These are phyloP conservation scores for Betta splendens DNA, from an alignment of 2,797 vertebrate species.

Conservation along the genomic window DNA sequence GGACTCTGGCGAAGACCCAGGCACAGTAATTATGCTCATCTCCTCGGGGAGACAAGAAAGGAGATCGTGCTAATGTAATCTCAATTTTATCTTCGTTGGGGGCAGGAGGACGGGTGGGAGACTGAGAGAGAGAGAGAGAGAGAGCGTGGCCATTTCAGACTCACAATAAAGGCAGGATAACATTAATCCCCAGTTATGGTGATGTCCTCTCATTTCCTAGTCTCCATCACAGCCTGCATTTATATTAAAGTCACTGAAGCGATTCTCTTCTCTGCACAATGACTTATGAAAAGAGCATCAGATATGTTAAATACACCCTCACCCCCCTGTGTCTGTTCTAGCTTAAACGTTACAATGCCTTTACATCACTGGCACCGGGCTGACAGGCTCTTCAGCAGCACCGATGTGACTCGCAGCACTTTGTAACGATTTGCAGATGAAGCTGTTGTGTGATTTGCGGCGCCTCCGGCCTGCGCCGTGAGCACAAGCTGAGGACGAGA, in stretches of 20 bases:
- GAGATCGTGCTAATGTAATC: slow-evolving; percentile 66
- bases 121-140: slow-evolving; percentile 39
- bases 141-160: slow-evolving; percentile 46
- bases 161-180: slow-evolving; percentile 51
- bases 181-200: slow-evolving; percentile 46
- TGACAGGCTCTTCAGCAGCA: slow-evolving; percentile 36
- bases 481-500: neutral
- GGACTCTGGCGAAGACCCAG: slow-evolving; percentile 49
- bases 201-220: slow-evolving; percentile 52
- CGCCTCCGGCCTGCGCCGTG: neutral
- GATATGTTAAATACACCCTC: slow-evolving; percentile 52
- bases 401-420: slow-evolving; percentile 15
- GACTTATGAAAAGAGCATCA: slow-evolving; percentile 51
- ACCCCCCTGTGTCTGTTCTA: slow-evolving; percentile 37
- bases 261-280: slow-evolving; percentile 41
- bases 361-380: slow-evolving; percentile 24
- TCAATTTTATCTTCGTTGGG: slow-evolving; percentile 44
- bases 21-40: slow-evolving; percentile 61
- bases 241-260: slow-evolving; percentile 51
- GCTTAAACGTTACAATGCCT: slow-evolving; percentile 49
- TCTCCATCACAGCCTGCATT: slow-evolving; percentile 46
- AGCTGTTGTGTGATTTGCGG: slow-evolving; percentile 4
- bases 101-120: slow-evolving; percentile 27
- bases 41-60: slow-evolving; percentile 59
- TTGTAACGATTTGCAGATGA: slow-evolving; percentile 15